Evolutionary conservation across 2,797 vertebrate species (phyloP).

Genomic region (Ptychadena robeensis): DNA sequence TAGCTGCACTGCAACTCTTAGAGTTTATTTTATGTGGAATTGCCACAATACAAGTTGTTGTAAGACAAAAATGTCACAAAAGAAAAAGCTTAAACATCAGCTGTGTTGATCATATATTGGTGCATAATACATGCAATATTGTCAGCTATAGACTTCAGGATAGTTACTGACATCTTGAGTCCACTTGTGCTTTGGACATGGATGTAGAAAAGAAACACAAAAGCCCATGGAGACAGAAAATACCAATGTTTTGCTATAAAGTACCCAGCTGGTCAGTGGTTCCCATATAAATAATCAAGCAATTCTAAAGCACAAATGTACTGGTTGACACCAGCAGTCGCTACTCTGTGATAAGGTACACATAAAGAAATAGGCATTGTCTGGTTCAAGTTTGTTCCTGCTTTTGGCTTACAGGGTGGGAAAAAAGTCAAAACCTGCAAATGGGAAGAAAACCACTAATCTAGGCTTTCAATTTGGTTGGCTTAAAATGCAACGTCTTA

Average conservation of each 20-base stretch:
- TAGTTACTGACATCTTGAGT: neutral
- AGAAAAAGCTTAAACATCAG: neutral
- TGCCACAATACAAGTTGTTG: neutral
- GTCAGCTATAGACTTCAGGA: neutral
- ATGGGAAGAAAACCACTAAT: neutral
- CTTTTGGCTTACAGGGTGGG: slow-evolving; percentile 4
- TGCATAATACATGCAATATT: slow-evolving; percentile 8
- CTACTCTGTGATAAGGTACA: neutral
- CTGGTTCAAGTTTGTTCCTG: slow-evolving; percentile 3
- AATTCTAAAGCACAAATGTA: neutral
- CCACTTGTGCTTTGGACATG: slow-evolving; percentile 22
- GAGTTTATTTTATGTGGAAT: neutral
- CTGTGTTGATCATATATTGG: neutral
- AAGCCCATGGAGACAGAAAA: neutral
- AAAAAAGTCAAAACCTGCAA: neutral
- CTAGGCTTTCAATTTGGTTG: neutral
- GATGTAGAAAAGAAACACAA: neutral
- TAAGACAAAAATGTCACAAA: neutral
- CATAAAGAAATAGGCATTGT: neutral
- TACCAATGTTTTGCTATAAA: neutral
- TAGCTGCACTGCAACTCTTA: neutral
- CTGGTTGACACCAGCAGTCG: neutral
- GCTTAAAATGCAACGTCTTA: slow-evolving; percentile 2
- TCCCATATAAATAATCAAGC: too few relatives aligned
- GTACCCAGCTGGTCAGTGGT: neutral